phyloP scores from a whole-genome alignment of 2,113 vertebrate species.

The Tenrec ecaudatus region DNA sequence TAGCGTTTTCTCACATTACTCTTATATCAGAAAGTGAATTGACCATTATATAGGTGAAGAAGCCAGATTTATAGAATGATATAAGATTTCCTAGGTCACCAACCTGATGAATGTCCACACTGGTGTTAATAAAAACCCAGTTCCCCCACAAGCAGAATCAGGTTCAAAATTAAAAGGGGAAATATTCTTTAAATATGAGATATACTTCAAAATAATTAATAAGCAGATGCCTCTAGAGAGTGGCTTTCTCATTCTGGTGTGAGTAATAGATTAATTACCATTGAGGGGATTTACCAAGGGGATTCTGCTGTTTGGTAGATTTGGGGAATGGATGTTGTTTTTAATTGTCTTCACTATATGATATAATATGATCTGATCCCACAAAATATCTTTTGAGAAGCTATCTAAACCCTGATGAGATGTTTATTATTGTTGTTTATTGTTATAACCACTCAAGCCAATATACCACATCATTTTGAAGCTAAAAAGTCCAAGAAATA shows the following conservation, averaged over 20 bases:
- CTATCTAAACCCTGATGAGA: background rate
- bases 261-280: background rate
- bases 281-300: background rate
- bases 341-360: background rate
- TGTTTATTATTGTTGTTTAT: background rate
- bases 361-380: background rate
- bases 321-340: background rate
- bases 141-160: background rate
- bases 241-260: background rate
- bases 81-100: background rate
- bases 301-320: background rate
- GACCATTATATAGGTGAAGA: background rate
- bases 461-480: background rate
- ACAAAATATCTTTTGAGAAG: background rate
- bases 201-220: too few relatives aligned
- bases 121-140: background rate
- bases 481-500: background rate
- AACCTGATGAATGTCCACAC: background rate
- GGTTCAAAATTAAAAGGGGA: conserved; percentile 7
- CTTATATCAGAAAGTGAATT: background rate
- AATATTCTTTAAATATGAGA: background rate
- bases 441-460: background rate
- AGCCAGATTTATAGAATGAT: too few relatives aligned
- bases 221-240: background rate
- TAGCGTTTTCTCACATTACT: background rate